Conservation (phyloP, 2,888 invertebrate species). For the Pseudoips prasinana region DNA sequence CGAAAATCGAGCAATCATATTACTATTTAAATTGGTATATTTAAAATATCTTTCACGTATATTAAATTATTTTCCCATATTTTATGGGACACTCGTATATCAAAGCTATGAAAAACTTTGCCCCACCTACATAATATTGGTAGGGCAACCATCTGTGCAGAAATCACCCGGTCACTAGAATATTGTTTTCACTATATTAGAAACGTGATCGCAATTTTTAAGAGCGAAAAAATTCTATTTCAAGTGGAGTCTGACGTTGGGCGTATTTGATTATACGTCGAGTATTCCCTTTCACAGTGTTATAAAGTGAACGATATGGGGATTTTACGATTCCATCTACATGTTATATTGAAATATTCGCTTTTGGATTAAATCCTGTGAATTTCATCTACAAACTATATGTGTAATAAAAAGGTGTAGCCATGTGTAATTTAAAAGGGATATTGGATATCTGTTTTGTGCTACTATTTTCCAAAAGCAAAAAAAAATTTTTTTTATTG, state of each 20-base stretch:
- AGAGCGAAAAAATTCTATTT: constrained; percentile 80
- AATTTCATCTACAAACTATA: too few species aligned
- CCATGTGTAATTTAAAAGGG: too few species aligned
- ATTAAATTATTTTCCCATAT: constrained; percentile 37
- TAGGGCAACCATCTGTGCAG: constrained; percentile 76
- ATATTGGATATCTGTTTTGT: too few species aligned
- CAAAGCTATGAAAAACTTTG: constrained; percentile 65
- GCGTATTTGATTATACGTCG: constrained; percentile 73
- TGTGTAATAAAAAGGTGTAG: too few species aligned
- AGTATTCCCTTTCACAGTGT: constrained; percentile 68
- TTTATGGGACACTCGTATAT: constrained; percentile 62
- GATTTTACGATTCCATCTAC: constrained; percentile 67
- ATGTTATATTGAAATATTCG: constrained; percentile 69
- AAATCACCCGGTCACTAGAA: constrained; percentile 83
- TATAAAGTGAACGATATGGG: constrained; percentile 71
- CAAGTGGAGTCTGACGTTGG: constrained; percentile 63
- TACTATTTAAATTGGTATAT: too few species aligned
- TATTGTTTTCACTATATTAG: constrained; percentile 84
- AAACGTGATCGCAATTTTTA: constrained; percentile 83
- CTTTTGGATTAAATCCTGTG: constrained; percentile 48
- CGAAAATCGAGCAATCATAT: too few species aligned
- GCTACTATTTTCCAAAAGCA: too few species aligned
- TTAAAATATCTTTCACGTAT: constrained; percentile 7
- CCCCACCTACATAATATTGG: constrained; percentile 68
- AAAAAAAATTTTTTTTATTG: too few species aligned